phyloP scores from a whole-genome alignment of 2,113 vertebrate species.

The Miniopterus natalensis region DNA sequence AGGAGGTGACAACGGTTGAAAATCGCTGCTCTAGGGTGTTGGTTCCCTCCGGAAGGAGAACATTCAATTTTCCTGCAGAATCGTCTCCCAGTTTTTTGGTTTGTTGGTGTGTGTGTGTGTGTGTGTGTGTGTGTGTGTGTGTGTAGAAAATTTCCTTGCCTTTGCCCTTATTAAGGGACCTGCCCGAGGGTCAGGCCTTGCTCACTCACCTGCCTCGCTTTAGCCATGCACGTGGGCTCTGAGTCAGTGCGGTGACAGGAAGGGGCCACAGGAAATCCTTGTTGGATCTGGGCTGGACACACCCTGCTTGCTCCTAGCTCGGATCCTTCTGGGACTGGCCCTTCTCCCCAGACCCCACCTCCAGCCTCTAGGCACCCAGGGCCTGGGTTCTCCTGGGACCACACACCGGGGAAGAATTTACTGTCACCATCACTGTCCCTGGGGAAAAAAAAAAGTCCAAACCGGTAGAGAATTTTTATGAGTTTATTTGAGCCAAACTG shows the following conservation, averaged over 20 bases:
- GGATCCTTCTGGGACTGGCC: not conserved
- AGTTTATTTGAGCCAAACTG: not conserved
- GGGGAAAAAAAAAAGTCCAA: not conserved
- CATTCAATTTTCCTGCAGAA: not conserved
- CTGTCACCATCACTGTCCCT: no score
- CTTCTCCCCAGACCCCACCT: no score
- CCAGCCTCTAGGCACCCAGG: not conserved
- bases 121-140: not conserved
- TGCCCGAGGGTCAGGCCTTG: no score
- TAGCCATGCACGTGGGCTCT: rapidly evolving
- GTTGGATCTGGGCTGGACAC: not conserved
- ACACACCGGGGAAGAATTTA: no score
- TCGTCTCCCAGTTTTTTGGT: not conserved
- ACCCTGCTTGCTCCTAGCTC: rapidly evolving
- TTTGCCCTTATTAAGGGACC: not conserved
- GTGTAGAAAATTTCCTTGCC: no score
- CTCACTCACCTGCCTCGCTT: not conserved
- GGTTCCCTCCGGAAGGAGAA: not conserved
- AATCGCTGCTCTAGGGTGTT: no score
- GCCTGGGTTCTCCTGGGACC: not conserved
- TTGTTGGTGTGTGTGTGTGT: not conserved
- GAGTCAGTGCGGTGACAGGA: not conserved
- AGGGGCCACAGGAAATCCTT: not conserved
- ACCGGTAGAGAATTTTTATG: no score
- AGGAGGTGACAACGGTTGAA: not conserved